Evolutionary conservation across 1,140 invertebrate species (phyloP).

Genomic region (Dendroctonus ponderosae): DNA sequence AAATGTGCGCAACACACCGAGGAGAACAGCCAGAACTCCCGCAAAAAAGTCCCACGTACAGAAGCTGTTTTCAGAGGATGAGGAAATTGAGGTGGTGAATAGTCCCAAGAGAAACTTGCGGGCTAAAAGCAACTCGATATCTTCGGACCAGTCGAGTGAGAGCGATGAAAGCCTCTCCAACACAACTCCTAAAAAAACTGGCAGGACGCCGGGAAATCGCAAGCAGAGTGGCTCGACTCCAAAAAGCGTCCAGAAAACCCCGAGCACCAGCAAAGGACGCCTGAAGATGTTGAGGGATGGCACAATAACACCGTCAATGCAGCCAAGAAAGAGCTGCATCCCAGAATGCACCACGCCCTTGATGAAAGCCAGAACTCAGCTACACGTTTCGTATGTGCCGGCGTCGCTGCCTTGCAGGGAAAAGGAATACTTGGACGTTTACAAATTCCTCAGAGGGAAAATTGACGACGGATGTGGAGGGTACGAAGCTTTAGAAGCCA

Average conservation of each 20-base stretch:
- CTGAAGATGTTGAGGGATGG: conserved; percentile 40
- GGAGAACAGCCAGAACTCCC: background rate
- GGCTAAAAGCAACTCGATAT: background rate
- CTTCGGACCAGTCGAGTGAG: no score
- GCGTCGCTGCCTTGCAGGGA: conserved; percentile 72
- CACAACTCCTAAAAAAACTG: background rate
- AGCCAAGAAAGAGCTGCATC: conserved; percentile 35
- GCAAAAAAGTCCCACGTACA: conserved; percentile 13
- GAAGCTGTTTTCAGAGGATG: no score
- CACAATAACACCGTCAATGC: conserved; percentile 44
- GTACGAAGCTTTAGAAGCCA: no score
- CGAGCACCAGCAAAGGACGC: conserved; percentile 26
- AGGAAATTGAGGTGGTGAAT: conserved; percentile 12
- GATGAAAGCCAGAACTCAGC: conserved; percentile 42
- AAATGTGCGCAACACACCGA: conserved; percentile 2
- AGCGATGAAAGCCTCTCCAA: no score
- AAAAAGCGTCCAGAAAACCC: conserved; percentile 10
- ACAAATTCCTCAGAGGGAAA: conserved; percentile 74
- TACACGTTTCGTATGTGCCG: conserved; percentile 60
- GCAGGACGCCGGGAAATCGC: background rate
- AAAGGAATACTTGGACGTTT: conserved; percentile 74
- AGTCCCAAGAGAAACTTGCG: conserved; percentile 11
- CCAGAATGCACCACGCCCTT: conserved; percentile 40
- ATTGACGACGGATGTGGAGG: conserved; percentile 73
- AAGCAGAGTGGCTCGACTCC: conserved; percentile 7